Percentiles rank a stretch among this genome's conserved stretches.
These are phyloP conservation scores for Bombus impatiens DNA, from an alignment of 1,140 invertebrate species.

Conservation along the genomic window DNA sequence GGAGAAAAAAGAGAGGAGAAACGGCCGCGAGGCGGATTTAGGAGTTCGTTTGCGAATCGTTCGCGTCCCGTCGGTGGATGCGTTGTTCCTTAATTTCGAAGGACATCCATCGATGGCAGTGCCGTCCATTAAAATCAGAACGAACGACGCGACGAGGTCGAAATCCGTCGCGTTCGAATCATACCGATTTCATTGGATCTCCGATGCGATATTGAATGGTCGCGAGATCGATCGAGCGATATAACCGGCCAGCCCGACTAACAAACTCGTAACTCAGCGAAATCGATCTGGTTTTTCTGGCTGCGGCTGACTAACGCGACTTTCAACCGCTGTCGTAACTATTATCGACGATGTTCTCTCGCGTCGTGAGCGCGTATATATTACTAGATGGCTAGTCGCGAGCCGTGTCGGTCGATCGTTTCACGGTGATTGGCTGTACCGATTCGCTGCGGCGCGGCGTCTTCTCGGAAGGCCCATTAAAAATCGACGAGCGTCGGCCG, in stretches of 20 bases:
- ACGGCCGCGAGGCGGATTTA: neutral
- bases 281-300: constrained; percentile 59
- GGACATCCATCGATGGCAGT: fast-evolving
- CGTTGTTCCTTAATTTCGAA: neutral
- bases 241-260: constrained; percentile 37
- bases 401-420: constrained; percentile 50
- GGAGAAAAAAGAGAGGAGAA: neutral
- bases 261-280: constrained; percentile 52
- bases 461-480: constrained; percentile 43
- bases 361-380: constrained; percentile 8
- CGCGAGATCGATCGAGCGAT: constrained; percentile 37
- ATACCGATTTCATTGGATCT: neutral
- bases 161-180: neutral
- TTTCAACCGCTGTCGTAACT: constrained; percentile 35
- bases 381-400: neutral
- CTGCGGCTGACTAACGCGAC: constrained; percentile 29
- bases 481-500: constrained; percentile 15
- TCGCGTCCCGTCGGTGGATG: neutral
- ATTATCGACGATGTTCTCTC: constrained; percentile 50
- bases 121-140: too few relatives aligned
- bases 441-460: constrained; percentile 28
- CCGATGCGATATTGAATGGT: neutral
- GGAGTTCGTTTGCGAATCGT: neutral
- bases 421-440: constrained; percentile 56
- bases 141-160: neutral